These are phyloP conservation scores for Suillia variegata DNA, from an alignment of 2,888 invertebrate species.

Conservation along the genomic window DNA sequence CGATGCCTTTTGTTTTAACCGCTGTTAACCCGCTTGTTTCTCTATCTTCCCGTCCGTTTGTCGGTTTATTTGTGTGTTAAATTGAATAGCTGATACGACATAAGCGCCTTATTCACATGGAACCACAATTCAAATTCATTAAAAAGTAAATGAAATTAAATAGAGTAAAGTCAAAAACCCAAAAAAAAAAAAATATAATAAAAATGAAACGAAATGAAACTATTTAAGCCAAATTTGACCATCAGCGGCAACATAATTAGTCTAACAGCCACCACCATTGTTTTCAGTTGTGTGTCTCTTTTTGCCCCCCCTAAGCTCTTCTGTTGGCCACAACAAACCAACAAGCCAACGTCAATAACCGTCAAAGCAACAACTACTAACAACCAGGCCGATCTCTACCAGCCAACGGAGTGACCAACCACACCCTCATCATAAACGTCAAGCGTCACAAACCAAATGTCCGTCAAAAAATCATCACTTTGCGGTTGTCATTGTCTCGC, in stretches of 20 bases:
- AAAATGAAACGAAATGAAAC: too few relatives aligned
- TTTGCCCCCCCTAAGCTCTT: too few relatives aligned
- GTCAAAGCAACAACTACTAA: not conserved
- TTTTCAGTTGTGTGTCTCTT: not conserved
- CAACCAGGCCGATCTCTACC: not conserved
- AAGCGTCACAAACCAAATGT: slow-evolving; percentile 22
- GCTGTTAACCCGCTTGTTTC: slow-evolving; percentile 4
- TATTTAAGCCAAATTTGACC: slow-evolving; percentile 11
- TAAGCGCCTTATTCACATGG: slow-evolving; percentile 28
- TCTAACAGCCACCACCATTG: slow-evolving; percentile 28
- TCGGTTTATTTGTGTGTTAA: slow-evolving; percentile 3
- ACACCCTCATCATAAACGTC: slow-evolving; percentile 19
- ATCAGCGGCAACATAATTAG: slow-evolving; percentile 42
- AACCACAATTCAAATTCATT: slow-evolving; percentile 40
- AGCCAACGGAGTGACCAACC: not conserved
- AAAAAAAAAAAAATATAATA: too few relatives aligned
- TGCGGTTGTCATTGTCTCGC: slow-evolving; percentile 17
- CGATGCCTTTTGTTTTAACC: not conserved
- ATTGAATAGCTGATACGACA: slow-evolving; percentile 20
- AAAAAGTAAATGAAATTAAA: slow-evolving; percentile 25
- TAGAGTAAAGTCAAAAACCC: slow-evolving; percentile 34
- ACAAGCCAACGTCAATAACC: slow-evolving; percentile 8
- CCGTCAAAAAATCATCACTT: slow-evolving; percentile 23
- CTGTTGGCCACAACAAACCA: not conserved
- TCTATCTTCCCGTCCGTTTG: too few relatives aligned